phyloP scores from a whole-genome alignment of 2,113 vertebrate genomes.

The Phaethon lepturus region DNA sequence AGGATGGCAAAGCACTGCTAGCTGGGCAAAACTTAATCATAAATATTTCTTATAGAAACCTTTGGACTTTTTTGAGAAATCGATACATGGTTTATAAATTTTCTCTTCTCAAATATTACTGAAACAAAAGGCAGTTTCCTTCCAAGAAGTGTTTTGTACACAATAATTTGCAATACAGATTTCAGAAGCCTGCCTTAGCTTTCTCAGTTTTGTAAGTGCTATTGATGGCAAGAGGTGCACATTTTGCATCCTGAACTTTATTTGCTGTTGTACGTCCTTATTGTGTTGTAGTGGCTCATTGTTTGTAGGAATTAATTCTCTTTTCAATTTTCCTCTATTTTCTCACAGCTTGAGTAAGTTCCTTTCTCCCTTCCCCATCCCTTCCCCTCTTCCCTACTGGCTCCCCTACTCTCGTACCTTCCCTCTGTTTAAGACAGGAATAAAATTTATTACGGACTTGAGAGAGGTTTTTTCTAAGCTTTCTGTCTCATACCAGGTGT shows the following conservation, averaged over 20 bases:
- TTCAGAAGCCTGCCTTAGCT: background rate
- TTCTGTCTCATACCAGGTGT: slow-evolving; percentile 32
- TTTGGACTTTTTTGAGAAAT: background rate
- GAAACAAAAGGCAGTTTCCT: background rate
- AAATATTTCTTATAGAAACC: background rate
- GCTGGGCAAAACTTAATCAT: background rate
- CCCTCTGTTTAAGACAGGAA: background rate
- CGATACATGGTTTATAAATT: background rate
- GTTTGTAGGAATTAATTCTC: background rate
- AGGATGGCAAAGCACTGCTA: background rate
- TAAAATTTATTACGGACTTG: background rate
- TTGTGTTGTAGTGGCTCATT: background rate
- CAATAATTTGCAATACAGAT: background rate
- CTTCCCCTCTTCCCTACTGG: background rate
- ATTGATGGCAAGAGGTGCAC: background rate
- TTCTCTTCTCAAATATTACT: background rate
- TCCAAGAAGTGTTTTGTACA: background rate
- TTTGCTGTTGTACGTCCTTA: background rate
- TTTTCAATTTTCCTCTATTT: background rate
- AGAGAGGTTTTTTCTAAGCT: background rate
- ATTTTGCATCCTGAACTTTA: background rate
- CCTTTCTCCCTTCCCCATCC: background rate
- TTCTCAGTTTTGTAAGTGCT: background rate
- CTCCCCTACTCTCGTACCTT: background rate
- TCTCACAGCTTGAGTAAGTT: background rate